Conservation (phyloP, 2,888 invertebrate genomes). For the Euspilapteryx auroguttella region DNA sequence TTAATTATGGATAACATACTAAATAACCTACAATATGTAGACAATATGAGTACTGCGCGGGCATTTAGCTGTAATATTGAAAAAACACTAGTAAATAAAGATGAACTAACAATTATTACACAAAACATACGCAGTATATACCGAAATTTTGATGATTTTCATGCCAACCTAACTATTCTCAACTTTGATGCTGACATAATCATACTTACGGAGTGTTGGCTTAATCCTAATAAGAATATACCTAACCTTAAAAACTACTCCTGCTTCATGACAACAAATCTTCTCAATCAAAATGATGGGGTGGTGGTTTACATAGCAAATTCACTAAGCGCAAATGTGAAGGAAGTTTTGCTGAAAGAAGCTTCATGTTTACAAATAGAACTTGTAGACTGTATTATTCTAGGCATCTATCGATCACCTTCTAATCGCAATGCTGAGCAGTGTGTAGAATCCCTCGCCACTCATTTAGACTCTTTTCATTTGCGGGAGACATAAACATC, state of each 20-base stretch:
- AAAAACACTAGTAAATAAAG: too few relatives aligned
- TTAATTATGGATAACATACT: too few relatives aligned
- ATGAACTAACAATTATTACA: constrained; percentile 2
- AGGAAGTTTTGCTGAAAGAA: constrained; percentile 6
- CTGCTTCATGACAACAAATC: neutral
- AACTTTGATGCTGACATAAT: neutral
- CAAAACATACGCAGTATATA: constrained; percentile 3
- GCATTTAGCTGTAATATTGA: too few relatives aligned
- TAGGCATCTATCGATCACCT: constrained; percentile 12
- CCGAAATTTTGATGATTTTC: constrained; percentile 1
- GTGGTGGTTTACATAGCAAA: constrained; percentile 4
- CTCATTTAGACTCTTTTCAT: constrained; percentile 8
- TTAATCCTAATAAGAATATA: constrained; percentile 2
- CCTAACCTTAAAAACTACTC: constrained; percentile 1
- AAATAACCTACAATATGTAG: too few relatives aligned
- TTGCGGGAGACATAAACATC: constrained; percentile 13
- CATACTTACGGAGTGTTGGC: constrained; percentile 2
- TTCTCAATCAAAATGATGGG: constrained; percentile 3
- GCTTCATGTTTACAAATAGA: constrained; percentile 9
- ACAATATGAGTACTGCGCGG: too few relatives aligned
- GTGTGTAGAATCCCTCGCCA: constrained; percentile 10
- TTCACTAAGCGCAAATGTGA: neutral
- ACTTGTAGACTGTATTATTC: constrained; percentile 5
- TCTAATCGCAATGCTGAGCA: constrained; percentile 8
- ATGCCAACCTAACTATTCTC: neutral